Base-by-base conservation (phyloP, 1,140 invertebrate species). In the Eupeodes corollae region DNA sequence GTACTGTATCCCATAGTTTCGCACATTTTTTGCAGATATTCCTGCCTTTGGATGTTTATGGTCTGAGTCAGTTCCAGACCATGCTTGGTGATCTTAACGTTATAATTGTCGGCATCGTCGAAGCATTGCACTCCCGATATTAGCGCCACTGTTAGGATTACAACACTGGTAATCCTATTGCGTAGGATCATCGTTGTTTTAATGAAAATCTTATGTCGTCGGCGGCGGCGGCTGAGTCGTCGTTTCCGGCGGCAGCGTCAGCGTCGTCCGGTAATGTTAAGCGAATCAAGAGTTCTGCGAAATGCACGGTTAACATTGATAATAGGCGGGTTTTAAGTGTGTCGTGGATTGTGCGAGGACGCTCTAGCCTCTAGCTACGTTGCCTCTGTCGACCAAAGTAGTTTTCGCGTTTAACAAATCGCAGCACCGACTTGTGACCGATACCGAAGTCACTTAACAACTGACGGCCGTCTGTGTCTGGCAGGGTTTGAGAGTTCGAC, bases 1-100 rank as follows among this genome's bases (percentile, higher is more conserved):
- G 15, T 57, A 32, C 52, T 57, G 38, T 63, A 61, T 8, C 56
- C 54, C 42, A 78, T 71, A 30, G 75, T 72, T 44, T 78, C 73
- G 61, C 83, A 86, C 50, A 76, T 77, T 45, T 76, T 73, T 53
- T 82, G 79, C 46, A 85, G 67, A 14, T 75, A 69, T 61, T 85
- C 83, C 61, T 84, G 82, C 5, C 83, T 73, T 31, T 73, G 70
- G 42, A 82, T 69, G 55, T 78, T 78, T 53, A 75, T 69, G 10
- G 75, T 75, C 57, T 78, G 75, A 51, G 74, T 78, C 53, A 78
- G 61, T 54, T 78, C 74, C 53, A 77, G 63, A 11, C 74, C 73
- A 51, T 75, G 74, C 39, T 70, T 63, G 44, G 61, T 56, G 15
- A 67, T 62, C 48, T 67, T 66, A 6, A 67, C 63, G 40, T 66